A percentile compares a stretch with the other conserved stretches of the same genome.
These are phyloP conservation scores for Bombus cullumanus DNA, from an alignment of 1,140 invertebrate genomes.

Conservation along the genomic window DNA sequence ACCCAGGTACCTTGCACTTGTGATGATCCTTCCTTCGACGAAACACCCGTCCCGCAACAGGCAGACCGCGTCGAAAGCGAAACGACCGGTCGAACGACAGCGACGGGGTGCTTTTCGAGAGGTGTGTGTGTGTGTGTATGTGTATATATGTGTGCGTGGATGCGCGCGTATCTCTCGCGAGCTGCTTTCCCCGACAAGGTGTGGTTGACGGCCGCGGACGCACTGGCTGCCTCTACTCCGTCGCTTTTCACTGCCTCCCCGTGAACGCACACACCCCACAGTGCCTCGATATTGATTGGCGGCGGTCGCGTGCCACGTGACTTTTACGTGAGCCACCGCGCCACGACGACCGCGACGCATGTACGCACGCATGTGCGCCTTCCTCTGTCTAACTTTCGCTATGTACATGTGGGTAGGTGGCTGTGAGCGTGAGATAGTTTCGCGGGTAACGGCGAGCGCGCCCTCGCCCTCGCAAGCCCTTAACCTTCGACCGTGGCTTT, in stretches of 20 bases:
- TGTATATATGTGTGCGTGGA: not conserved
- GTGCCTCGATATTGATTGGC: conserved; percentile 68
- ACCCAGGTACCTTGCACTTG: conserved; percentile 42
- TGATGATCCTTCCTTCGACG: not conserved
- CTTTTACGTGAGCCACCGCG: conserved; percentile 36
- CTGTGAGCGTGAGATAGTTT: not conserved
- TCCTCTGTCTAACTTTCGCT: not conserved
- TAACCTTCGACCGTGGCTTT: conserved; percentile 47
- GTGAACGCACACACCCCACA: conserved; percentile 50
- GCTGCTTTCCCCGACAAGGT: conserved; percentile 48
- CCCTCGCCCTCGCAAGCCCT: conserved; percentile 34
- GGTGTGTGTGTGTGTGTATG: not conserved
- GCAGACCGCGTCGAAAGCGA: conserved; percentile 45
- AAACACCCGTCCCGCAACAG: conserved; percentile 41
- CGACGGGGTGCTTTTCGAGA: not conserved
- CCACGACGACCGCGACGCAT: not conserved
- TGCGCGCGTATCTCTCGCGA: not conserved
- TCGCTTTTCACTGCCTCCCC: conserved; percentile 36
- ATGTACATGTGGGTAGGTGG: not conserved
- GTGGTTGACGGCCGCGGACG: conserved; percentile 64
- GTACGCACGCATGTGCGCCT: not conserved
- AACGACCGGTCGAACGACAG: conserved; percentile 22
- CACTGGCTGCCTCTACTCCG: conserved; percentile 44
- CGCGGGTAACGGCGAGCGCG: conserved; percentile 23
- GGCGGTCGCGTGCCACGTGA: conserved; percentile 62